Conservation (phyloP, 2,888 invertebrate species). For the Podabrus alpinus region DNA sequence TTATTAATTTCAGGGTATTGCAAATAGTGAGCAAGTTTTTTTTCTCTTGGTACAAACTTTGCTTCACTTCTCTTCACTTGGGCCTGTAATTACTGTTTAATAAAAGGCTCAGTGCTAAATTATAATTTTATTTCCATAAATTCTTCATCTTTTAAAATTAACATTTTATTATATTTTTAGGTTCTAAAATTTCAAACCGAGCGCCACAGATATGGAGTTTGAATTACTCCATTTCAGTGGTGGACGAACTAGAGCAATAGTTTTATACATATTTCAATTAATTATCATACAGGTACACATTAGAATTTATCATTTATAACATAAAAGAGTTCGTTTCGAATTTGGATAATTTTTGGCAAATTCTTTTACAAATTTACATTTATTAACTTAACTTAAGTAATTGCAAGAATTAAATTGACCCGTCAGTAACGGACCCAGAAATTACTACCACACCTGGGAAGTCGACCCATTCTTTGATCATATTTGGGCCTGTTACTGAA, state of each 20-base stretch:
- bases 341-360: neutral
- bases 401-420: no score
- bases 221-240: neutral
- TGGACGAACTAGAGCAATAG: neutral
- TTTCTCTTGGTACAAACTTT: neutral
- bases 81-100: no score
- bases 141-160: neutral
- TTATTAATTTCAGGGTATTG: constrained; percentile 27
- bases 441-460: no score
- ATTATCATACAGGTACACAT: neutral
- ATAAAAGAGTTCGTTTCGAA: neutral
- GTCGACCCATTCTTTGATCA: no score
- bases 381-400: no score
- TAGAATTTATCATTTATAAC: neutral
- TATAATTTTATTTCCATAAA: neutral
- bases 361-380: no score
- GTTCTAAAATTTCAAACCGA: neutral
- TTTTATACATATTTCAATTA: neutral
- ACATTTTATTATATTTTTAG: neutral
- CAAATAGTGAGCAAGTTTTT: constrained; percentile 21
- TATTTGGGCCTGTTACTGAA: no score
- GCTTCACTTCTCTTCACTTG: no score
- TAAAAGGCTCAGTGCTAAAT: neutral
- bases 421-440: no score
- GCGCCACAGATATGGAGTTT: neutral